Evolutionary conservation across 2,113 vertebrate genomes (phyloP), one percentile per base, ranked within the genome.

Genomic region (Capreolus pygargus): DNA sequence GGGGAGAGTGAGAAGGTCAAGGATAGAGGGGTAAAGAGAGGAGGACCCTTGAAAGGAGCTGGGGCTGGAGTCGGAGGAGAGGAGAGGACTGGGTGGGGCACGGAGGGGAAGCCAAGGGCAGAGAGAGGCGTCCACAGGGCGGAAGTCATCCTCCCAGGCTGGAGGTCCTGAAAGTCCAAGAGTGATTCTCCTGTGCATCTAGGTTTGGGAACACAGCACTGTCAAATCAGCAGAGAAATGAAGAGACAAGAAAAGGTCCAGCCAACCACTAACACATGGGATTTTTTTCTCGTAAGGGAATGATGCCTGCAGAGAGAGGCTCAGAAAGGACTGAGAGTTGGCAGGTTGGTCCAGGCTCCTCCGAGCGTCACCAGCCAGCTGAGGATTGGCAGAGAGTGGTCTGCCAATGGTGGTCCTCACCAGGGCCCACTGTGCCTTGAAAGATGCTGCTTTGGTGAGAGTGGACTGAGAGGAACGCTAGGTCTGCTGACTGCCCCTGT

Each of bases 401-500:
- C 36, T 10, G 36, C n/a, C 17, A 16, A 1, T 7, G 16, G 13
- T 52, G 70, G 81, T 50, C 8, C 33, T 55, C 64, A 23, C n/a
- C 67, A 4, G 28, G 23, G 33, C 39, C 36, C 4, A 0, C 4
- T 47, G 78, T 13, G 45, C 39, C 47, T 64, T 25, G 54, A n/a
- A 39, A 86, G 94, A 79, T n/a, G 3, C 57, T 55, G 2, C 33
- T 93, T 64, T 61, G 89, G 1, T 52, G 47, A 70, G 61, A 39
- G 30, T n/a, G 61, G 76, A 10, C 43, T 45, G 52, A 55, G 76
- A 61, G 83, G 47, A 70, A 36, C 30, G 8, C 36, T 4, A 43
- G 43, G n/a, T 1, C 12, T 15, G 2, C 83, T 98, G 60, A 2
- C 83, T 98, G 54, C 98, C 30, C 47, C 82, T 64, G 0, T 79